These are phyloP conservation scores for Anisognathus igniventris DNA, from an alignment of 2,797 vertebrate genomes.

Conservation along the genomic window DNA sequence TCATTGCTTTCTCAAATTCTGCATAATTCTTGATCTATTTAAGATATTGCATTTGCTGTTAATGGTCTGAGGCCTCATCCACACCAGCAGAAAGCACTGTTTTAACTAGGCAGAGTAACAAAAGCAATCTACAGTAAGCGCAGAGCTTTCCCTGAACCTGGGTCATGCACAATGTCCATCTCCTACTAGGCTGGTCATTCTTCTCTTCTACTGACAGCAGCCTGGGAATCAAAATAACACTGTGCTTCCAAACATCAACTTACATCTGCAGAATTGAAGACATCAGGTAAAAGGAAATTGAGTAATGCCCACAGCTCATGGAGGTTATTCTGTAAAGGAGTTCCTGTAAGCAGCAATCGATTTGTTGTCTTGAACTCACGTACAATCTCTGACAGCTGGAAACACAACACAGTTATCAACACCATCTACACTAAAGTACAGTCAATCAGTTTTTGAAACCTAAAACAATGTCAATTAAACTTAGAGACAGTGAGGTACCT, in stretches of 20 bases:
- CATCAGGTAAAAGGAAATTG: conserved; percentile 87
- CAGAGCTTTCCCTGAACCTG: background rate
- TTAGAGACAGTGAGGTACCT: background rate
- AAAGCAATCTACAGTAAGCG: background rate
- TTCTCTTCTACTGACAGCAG: background rate
- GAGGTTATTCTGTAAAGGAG: conserved; percentile 87
- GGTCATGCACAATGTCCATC: background rate
- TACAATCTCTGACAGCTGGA: conserved; percentile 87
- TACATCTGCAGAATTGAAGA: conserved; percentile 89
- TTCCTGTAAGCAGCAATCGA: conserved; percentile 85
- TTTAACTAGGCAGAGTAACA: background rate
- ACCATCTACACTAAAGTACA: background rate
- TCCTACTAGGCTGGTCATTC: background rate
- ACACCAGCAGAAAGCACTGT: background rate
- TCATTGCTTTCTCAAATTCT: background rate
- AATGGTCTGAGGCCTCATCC: background rate
- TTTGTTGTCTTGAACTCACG: conserved; percentile 90
- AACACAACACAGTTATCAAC: background rate
- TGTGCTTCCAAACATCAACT: conserved; percentile 48
- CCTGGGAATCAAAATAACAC: background rate
- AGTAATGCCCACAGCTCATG: conserved; percentile 89
- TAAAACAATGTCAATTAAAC: background rate
- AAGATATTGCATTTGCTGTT: background rate
- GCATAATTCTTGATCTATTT: background rate
- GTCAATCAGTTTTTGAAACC: background rate